A percentile compares a stretch with the other conserved stretches of the same genome.
These are phyloP conservation scores for Marmota monax DNA, from an alignment of 2,113 vertebrate genomes.

Conservation along the genomic window DNA sequence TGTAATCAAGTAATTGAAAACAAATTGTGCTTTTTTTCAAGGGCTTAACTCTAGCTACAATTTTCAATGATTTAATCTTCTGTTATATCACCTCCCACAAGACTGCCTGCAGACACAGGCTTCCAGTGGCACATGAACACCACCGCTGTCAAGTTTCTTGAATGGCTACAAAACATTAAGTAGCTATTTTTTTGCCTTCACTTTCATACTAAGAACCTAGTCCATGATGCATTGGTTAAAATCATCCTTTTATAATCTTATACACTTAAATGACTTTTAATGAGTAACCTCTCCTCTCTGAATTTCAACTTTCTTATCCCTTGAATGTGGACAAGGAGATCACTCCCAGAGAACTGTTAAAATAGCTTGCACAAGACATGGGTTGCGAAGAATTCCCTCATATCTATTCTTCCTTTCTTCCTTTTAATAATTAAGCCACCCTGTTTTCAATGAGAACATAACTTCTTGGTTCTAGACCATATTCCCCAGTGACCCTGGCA, in stretches of 20 bases:
- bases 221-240: neutral
- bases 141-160: neutral
- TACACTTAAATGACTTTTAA: neutral
- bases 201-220: neutral
- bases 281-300: conserved; percentile 14
- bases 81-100: conserved; percentile 59
- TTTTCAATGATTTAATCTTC: conserved; percentile 68
- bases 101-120: conserved; percentile 7
- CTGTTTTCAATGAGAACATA: neutral
- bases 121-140: neutral
- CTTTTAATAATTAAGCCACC: conserved; percentile 12
- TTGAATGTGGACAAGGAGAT: neutral
- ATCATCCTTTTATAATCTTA: conserved; percentile 3
- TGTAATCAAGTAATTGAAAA: conserved; percentile 75
- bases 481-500: neutral
- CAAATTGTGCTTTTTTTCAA: conserved; percentile 31
- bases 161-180: conserved; percentile 14
- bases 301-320: conserved; percentile 33
- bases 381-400: neutral
- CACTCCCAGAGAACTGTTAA: neutral
- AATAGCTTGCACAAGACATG: neutral
- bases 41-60: conserved; percentile 38
- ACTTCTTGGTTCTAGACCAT: neutral
- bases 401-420: neutral
- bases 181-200: neutral